A percentile compares a stretch with the other conserved stretches of the same genome.
These are phyloP conservation scores for Pocillopora damicornis DNA, from an alignment of 64 coral and sea anemone species.

Conservation along the genomic window DNA sequence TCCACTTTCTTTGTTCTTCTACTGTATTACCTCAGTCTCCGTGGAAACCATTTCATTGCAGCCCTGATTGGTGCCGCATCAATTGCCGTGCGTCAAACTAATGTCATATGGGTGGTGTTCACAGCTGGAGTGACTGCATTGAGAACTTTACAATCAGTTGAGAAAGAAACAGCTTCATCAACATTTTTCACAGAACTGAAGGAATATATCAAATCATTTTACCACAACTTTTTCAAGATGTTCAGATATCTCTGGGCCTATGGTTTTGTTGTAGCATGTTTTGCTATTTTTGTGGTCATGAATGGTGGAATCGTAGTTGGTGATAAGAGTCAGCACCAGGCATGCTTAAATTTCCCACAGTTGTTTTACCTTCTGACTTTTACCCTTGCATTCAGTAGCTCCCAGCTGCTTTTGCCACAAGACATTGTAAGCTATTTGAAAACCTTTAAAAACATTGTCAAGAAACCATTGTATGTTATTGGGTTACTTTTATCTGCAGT, in stretches of 20 bases:
- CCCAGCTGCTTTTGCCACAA: slow-evolving; percentile 50
- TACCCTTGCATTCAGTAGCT: slow-evolving; percentile 59
- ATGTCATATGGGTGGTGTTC: slow-evolving; percentile 80
- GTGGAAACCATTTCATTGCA: slow-evolving; percentile 61
- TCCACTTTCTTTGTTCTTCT: slow-evolving; percentile 90
- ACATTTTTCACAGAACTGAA: slow-evolving; percentile 4
- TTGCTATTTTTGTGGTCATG: slow-evolving; percentile 58
- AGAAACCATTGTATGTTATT: slow-evolving; percentile 41
- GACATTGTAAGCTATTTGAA: slow-evolving; percentile 34
- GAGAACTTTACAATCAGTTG: slow-evolving; percentile 29
- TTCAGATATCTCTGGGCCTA: slow-evolving; percentile 66
- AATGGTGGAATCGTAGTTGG: slow-evolving; percentile 91
- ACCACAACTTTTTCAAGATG: slow-evolving; percentile 38
- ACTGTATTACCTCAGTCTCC: slow-evolving; percentile 74
- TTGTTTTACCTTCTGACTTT: slow-evolving; percentile 79
- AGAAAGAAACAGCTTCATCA: not conserved
- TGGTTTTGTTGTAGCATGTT: slow-evolving; percentile 42
- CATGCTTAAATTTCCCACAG: slow-evolving; percentile 87
- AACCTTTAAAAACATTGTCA: slow-evolving; percentile 27
- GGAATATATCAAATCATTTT: slow-evolving; percentile 19
- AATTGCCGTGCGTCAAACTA: slow-evolving; percentile 80
- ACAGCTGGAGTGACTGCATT: slow-evolving; percentile 65
- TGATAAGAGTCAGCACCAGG: slow-evolving; percentile 72
- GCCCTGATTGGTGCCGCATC: slow-evolving; percentile 46
- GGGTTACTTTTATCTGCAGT: slow-evolving; percentile 15